phyloP scores from a whole-genome alignment of 2,888 invertebrate species.

The Frankliniella fusca region DNA sequence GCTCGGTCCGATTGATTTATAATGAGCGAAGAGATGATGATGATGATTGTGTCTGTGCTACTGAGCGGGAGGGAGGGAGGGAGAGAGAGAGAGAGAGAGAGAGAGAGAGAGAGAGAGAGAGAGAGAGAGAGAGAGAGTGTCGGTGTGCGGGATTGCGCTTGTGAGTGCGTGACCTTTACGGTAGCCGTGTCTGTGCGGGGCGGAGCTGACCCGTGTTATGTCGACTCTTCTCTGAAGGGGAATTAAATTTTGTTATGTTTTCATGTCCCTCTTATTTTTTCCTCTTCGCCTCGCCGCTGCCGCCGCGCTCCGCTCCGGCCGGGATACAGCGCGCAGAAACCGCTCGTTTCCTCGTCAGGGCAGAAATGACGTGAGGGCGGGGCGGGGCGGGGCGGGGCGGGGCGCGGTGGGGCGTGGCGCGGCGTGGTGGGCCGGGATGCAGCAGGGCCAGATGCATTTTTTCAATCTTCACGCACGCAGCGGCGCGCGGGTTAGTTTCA shows the following conservation, averaged over 20 bases:
- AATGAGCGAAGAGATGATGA: neutral
- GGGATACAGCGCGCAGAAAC: neutral
- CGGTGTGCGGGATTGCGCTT: neutral
- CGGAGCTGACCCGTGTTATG: neutral
- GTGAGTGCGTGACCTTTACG: conserved; percentile 5
- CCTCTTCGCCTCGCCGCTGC: neutral
- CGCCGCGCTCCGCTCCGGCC: neutral
- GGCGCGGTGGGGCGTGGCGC: neutral
- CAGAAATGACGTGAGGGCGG: neutral
- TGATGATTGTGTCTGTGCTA: neutral
- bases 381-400: neutral
- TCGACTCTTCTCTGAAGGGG: neutral
- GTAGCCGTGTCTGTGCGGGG: neutral
- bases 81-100: too few relatives aligned
- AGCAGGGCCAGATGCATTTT: neutral
- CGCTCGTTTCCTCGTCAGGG: conserved; percentile 19
- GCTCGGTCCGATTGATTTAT: conserved; percentile 5
- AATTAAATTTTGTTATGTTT: conserved; percentile 25
- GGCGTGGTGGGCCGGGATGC: neutral
- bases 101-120: too few relatives aligned
- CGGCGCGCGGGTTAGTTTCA: neutral
- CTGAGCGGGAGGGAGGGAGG: neutral
- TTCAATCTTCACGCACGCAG: neutral
- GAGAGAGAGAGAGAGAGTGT: neutral
- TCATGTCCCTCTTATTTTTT: neutral